Percentiles rank a stretch among this genome's conserved stretches.
phyloP scores from a whole-genome alignment of 2,888 invertebrate species.

The Sphaerophoria taeniata region DNA sequence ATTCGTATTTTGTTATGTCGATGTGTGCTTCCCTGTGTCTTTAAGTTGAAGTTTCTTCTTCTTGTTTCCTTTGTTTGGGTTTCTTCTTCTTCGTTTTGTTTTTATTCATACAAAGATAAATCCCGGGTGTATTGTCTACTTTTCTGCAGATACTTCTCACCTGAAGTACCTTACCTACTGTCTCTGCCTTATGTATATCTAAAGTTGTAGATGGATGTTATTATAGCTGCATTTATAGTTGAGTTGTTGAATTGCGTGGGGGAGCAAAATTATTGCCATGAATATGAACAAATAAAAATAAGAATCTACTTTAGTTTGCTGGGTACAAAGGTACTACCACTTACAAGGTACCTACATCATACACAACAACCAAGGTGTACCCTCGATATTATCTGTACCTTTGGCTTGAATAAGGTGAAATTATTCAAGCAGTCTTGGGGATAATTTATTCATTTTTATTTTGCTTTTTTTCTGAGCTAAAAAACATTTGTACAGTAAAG shows the following conservation, averaged over 20 bases:
- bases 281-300: too few species aligned
- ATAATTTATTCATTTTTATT: slow-evolving; percentile 40
- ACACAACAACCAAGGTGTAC: not conserved
- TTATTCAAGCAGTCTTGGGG: slow-evolving; percentile 33
- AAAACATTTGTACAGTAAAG: slow-evolving; percentile 20
- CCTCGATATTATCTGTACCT: not conserved
- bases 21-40: slow-evolving; percentile 12
- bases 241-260: slow-evolving; percentile 1
- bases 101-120: not conserved
- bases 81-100: slow-evolving; percentile 14
- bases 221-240: slow-evolving; percentile 25
- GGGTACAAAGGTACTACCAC: not conserved
- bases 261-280: slow-evolving; percentile 9
- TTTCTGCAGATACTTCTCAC: slow-evolving; percentile 28
- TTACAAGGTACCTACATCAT: too few species aligned
- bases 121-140: slow-evolving; percentile 18
- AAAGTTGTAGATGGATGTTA: not conserved
- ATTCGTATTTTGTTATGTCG: not conserved
- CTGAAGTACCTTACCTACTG: slow-evolving; percentile 10
- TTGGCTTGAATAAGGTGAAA: slow-evolving; percentile 22
- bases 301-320: too few species aligned
- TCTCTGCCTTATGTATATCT: not conserved
- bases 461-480: not conserved
- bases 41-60: slow-evolving; percentile 23
- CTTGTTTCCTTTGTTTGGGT: slow-evolving; percentile 33